Evolutionary conservation across 2,113 vertebrate genomes (phyloP), one percentile per base, ranked within the genome.

Genomic region (Brienomyrus longianalis): DNA sequence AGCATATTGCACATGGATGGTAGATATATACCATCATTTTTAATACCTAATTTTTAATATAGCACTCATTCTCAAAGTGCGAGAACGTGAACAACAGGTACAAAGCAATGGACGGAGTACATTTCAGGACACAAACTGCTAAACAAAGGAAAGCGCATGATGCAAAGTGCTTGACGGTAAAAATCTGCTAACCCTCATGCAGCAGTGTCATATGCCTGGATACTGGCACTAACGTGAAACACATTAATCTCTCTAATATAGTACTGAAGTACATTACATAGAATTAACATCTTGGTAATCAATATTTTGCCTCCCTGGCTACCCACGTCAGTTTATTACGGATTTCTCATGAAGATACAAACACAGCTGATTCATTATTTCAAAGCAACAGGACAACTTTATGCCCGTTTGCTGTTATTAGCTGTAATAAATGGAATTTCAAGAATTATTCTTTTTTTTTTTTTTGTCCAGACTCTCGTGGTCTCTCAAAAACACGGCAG

Each of bases 401-500:
- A 66, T 66, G 59, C 59, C 62, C 31, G 3, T 31, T 70, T 70
- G n/a, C 62, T 70, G n/a, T 70, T 31, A 31, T 70, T 70, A 13
- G 62, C 10, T 31, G 3, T 10, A 31, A 70, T 70, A 4, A 70
- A 13, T 70, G 9, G 23, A 27, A 62, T 62, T 62, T n/a, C 23
- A 62, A 3, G 27, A 2, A n/a, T 39, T 35, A 1, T 77, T 43
- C 11, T 11, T 19, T 66, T 9, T 39, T 39, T 2, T 77, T 15
- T 17, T 5, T 77, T 39, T 39, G 66, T 43, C 11, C 70, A 77
- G 27, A 39, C 70, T 6, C 35, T 21, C 8, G 35, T 39, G 31
- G 35, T 17, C 6, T n/a, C 31, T 8, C 87, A 86, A 90, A 84
- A 84, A 62, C 83, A 89, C 90, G 66, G 90, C 83, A 89, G 87